Percentiles rank a stretch among this genome's conserved stretches.
These are phyloP conservation scores for Tetragnatha montana DNA, from an alignment of 2,888 invertebrate species.

Conservation along the genomic window DNA sequence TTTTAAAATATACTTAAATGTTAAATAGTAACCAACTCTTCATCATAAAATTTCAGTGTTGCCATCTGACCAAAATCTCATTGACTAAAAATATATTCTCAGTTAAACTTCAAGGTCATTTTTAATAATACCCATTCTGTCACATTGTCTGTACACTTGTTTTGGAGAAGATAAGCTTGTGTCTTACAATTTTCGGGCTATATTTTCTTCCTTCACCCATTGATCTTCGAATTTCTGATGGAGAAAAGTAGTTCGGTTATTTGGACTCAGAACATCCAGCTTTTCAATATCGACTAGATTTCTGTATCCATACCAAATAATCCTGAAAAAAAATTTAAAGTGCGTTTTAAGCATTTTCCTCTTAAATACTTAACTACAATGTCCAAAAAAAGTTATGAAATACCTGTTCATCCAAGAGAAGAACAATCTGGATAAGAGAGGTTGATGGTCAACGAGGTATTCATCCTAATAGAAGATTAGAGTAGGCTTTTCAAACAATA, in stretches of 20 bases:
- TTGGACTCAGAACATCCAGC: constrained; percentile 39
- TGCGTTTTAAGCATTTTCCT: too few species aligned
- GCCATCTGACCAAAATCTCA: not conserved
- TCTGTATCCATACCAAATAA: constrained; percentile 47
- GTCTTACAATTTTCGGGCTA: constrained; percentile 25
- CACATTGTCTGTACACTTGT: not conserved
- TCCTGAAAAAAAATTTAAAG: not conserved
- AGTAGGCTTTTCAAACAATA: too few species aligned
- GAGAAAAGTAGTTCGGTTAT: not conserved
- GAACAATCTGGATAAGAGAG: constrained; percentile 62
- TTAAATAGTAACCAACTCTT: too few species aligned
- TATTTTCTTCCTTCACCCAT: constrained; percentile 40
- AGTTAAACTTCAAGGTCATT: too few species aligned
- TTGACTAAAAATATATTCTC: not conserved
- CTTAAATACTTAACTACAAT: not conserved
- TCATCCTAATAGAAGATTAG: constrained; percentile 34
- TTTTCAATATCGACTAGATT: constrained; percentile 29
- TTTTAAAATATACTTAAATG: too few species aligned
- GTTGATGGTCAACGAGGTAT: constrained; percentile 62
- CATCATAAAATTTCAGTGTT: too few species aligned
- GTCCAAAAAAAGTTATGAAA: not conserved
- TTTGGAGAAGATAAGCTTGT: not conserved
- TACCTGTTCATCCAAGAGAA: constrained; percentile 66
- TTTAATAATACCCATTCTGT: not conserved
- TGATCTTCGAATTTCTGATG: constrained; percentile 15